phyloP scores from a whole-genome alignment of 2,113 vertebrate genomes.

The Jacana jacana region DNA sequence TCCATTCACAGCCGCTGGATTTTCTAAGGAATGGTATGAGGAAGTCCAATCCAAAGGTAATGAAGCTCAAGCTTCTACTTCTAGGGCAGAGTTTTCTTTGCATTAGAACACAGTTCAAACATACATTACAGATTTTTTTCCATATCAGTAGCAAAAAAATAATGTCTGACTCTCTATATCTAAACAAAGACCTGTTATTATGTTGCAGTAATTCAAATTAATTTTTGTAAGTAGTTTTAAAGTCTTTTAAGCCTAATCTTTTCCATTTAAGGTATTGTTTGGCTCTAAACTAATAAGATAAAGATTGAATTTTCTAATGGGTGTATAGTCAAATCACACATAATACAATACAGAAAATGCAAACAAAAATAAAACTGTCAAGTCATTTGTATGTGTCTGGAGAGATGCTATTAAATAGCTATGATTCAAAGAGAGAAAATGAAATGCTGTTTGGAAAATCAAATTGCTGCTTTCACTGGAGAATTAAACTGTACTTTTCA shows the following conservation, averaged over 20 bases:
- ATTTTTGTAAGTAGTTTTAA: not conserved
- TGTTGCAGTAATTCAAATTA: not conserved
- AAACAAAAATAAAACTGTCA: not conserved
- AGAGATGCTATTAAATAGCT: not conserved
- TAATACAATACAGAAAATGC: not conserved
- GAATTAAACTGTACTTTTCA: not conserved
- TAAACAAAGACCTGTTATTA: not conserved
- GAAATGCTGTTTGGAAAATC: not conserved
- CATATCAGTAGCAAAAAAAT: not conserved
- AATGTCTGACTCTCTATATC: not conserved
- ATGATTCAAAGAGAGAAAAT: not conserved
- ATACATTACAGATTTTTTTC: not conserved
- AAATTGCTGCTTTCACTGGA: not conserved
- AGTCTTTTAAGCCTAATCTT: not conserved
- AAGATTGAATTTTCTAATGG: not conserved
- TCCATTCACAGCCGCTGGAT: not conserved
- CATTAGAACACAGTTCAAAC: not conserved
- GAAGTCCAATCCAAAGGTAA: not conserved
- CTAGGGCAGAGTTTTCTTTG: not conserved
- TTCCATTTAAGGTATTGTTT: not conserved
- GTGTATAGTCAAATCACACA: not conserved
- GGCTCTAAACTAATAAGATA: not conserved
- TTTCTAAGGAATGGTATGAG: not conserved
- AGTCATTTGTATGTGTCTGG: not conserved
- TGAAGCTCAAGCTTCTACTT: not conserved